Percentiles rank a stretch among this genome's conserved stretches.
phyloP scores from a whole-genome alignment of 2,797 vertebrate genomes.

The Phrynocephalus forsythii region DNA sequence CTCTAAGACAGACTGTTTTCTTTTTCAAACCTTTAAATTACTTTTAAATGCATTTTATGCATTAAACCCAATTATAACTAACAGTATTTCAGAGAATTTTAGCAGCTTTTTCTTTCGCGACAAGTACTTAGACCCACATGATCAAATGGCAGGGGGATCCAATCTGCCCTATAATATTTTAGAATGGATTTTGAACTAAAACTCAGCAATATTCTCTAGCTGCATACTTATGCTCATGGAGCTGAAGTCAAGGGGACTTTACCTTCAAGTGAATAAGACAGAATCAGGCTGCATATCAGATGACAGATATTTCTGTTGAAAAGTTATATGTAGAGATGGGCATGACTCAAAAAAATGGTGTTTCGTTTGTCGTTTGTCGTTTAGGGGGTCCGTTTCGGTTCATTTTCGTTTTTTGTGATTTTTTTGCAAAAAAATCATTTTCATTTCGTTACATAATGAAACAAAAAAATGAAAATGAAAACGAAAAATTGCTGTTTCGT shows the following conservation, averaged over 20 bases:
- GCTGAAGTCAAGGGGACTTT: neutral
- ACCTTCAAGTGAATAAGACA: neutral
- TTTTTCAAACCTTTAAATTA: slow-evolving; percentile 75
- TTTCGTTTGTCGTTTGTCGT: too few relatives aligned
- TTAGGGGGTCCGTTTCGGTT: too few relatives aligned
- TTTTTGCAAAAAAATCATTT: too few relatives aligned
- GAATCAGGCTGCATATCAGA: neutral
- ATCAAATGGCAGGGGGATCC: slow-evolving; percentile 32
- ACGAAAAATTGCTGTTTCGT: too few relatives aligned
- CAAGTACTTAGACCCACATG: slow-evolving; percentile 27
- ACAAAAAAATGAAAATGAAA: too few relatives aligned
- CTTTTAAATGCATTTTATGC: slow-evolving; percentile 68
- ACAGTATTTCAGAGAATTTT: slow-evolving; percentile 60
- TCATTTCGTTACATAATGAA: too few relatives aligned
- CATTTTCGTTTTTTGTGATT: too few relatives aligned
- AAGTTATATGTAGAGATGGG: neutral
- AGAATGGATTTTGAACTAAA: slow-evolving; percentile 11
- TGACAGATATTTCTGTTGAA: neutral
- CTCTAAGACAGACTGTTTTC: slow-evolving; percentile 71
- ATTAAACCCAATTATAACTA: slow-evolving; percentile 70
- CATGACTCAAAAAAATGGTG: too few relatives aligned
- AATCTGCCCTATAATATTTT: neutral
- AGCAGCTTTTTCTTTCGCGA: slow-evolving; percentile 56
- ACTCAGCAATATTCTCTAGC: neutral
- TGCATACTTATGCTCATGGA: neutral